Base-by-base conservation (phyloP, 2,113 vertebrate genomes). In the Solea senegalensis region DNA sequence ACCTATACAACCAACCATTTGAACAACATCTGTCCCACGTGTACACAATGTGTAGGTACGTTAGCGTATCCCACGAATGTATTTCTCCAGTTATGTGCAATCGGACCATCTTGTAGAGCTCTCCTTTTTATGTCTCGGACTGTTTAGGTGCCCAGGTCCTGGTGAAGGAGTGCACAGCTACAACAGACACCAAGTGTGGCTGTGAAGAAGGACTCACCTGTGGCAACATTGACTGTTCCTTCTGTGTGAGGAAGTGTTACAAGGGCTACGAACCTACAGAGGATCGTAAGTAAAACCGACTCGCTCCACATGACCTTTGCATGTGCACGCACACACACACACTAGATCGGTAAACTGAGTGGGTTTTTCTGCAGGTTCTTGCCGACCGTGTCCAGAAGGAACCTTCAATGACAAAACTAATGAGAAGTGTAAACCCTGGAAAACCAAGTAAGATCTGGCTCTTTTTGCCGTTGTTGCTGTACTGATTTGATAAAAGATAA, bases 371-470 rank as follows among this genome's bases (percentile, higher is more conserved):
- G 15, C 85, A 94, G 94, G 87, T 41, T 57, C 43, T 2, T 94
- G 94, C 74, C 79, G 21, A 50, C 28, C 66, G 7, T 94, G 94
- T 70, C 87, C 89, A 13, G 0, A 77, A 0, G 91, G 90, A 80
- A 92, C 76, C n/a, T 94, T 90, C 82, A 94, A 90, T 8, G 75
- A 93, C 60, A 26, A 89, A 69, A 74, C n/a, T 6, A 83, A 93
- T 41, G 75, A 85, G 50, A 73, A 8, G 62, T 94, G 94, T 56
- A 90, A 82, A 85, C 76, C 89, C 8, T 87, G 88, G 89, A 89
- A 43, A 10, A 77, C 27, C 48, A 88, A 69, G 92, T 94, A 46
- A 82, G 72, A 50, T 10, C 3, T 27, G 0, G 27, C 52, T 45
- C 14, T 49, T 74, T 21, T 48, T 40, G 8, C 5, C 61, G 28